phyloP scores from a whole-genome alignment of 2,888 invertebrate genomes.

The Cantharis rufa region DNA sequence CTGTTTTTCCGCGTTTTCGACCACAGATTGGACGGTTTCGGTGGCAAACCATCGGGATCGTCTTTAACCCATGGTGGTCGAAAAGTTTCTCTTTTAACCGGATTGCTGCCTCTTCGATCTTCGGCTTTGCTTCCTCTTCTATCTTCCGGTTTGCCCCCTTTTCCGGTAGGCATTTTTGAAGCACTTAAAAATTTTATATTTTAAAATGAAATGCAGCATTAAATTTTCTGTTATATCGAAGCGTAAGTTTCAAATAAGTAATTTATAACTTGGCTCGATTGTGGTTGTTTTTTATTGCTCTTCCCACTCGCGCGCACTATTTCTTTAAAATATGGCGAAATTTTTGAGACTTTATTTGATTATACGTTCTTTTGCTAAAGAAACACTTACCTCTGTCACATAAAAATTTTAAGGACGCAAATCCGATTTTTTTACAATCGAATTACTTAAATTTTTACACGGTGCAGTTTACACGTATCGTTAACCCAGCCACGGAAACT shows the following conservation, averaged over 20 bases:
- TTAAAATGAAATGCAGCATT: not conserved
- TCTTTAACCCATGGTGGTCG: slow-evolving; percentile 79
- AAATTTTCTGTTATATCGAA: not conserved
- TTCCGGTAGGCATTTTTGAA: slow-evolving; percentile 62
- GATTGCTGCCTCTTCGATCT: slow-evolving; percentile 47
- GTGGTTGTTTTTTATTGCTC: not conserved
- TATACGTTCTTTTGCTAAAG: not conserved
- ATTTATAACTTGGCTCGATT: slow-evolving; percentile 3
- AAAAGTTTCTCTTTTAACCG: slow-evolving; percentile 66
- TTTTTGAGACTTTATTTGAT: not conserved
- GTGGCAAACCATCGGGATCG: slow-evolving; percentile 61
- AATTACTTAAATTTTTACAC: not conserved
- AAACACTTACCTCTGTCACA: not conserved
- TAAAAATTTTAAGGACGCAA: not conserved
- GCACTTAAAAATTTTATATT: not conserved
- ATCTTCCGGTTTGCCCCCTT: slow-evolving; percentile 60
- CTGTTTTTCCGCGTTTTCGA: slow-evolving; percentile 19
- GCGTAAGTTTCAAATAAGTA: not conserved
- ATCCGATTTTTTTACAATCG: not conserved
- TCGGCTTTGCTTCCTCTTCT: slow-evolving; percentile 51
- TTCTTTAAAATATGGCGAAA: not conserved
- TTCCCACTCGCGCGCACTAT: not conserved
- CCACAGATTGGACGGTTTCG: slow-evolving; percentile 33
- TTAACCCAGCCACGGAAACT: slow-evolving; percentile 1
- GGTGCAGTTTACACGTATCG: slow-evolving; percentile 1